A percentile compares a stretch with the other conserved stretches of the same genome.
Conservation (phyloP, 2,113 vertebrate species). For the Vulpes vulpes region DNA sequence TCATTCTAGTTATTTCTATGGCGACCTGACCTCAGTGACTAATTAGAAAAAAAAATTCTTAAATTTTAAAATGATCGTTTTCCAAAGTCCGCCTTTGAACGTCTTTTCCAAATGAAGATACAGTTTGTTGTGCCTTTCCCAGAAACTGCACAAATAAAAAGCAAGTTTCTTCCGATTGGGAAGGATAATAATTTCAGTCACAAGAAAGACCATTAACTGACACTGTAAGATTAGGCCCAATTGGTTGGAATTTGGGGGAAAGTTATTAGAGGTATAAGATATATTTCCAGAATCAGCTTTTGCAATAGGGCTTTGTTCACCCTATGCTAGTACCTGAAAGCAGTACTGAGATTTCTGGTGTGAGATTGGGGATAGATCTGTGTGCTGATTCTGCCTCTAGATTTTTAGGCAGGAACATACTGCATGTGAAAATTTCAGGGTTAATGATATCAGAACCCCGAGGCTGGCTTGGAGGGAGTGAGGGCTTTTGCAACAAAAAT, state of each 20-base stretch:
- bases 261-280: neutral
- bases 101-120: neutral
- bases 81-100: neutral
- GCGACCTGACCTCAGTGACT: neutral
- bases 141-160: neutral
- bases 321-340: neutral
- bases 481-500: neutral
- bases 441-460: slow-evolving; percentile 51
- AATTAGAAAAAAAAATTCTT: neutral
- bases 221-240: neutral
- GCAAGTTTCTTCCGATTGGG: neutral
- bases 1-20: neutral
- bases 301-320: neutral
- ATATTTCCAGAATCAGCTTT: neutral
- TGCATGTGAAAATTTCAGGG: neutral
- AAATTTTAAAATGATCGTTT: neutral
- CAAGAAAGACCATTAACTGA: neutral
- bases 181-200: neutral
- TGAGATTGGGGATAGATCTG: neutral
- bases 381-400: neutral
- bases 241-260: neutral
- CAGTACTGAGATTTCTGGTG: neutral
- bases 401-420: neutral
- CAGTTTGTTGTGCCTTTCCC: neutral
- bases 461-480: neutral